phyloP scores from a whole-genome alignment of 2,888 invertebrate species.

The Polydrusus pterygomalis region DNA sequence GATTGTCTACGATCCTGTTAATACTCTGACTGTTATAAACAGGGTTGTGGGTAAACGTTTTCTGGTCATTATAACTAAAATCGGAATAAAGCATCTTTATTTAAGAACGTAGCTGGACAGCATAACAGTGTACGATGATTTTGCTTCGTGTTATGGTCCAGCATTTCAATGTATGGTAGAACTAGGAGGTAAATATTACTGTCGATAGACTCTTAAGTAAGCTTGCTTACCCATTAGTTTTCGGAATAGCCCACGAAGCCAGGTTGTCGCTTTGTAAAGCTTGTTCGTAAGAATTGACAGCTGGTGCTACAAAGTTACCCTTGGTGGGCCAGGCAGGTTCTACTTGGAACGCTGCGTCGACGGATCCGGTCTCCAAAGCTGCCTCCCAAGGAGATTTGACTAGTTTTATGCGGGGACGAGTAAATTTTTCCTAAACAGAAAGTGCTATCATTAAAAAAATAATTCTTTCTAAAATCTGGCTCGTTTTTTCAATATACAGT shows the following conservation, averaged over 20 bases:
- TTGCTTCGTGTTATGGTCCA: too few species aligned
- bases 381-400: conserved; percentile 83
- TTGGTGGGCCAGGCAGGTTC: conserved; percentile 67
- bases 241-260: conserved; percentile 64
- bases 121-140: too few species aligned
- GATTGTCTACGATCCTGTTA: conserved; percentile 70
- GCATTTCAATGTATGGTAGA: too few species aligned
- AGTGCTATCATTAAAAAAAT: too few species aligned
- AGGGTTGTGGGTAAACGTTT: conserved; percentile 67
- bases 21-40: conserved; percentile 71
- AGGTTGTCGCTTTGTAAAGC: conserved; percentile 66
- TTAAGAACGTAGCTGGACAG: too few species aligned
- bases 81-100: too few species aligned
- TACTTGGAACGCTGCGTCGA: conserved; percentile 79
- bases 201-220: too few species aligned
- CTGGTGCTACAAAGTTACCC: conserved; percentile 68
- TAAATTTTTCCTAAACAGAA: conserved; percentile 75
- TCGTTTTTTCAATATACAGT: too few species aligned
- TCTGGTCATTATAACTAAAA: conserved; percentile 58
- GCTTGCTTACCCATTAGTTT: conserved; percentile 50
- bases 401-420: conserved; percentile 76
- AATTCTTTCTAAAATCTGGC: too few species aligned
- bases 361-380: conserved; percentile 81
- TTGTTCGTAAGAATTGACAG: conserved; percentile 69
- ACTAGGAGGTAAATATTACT: too few species aligned